Evolutionary conservation across 2,113 vertebrate species (phyloP), one percentile per base, ranked within the genome.

Genomic region (Hirundichthys speculiger): DNA sequence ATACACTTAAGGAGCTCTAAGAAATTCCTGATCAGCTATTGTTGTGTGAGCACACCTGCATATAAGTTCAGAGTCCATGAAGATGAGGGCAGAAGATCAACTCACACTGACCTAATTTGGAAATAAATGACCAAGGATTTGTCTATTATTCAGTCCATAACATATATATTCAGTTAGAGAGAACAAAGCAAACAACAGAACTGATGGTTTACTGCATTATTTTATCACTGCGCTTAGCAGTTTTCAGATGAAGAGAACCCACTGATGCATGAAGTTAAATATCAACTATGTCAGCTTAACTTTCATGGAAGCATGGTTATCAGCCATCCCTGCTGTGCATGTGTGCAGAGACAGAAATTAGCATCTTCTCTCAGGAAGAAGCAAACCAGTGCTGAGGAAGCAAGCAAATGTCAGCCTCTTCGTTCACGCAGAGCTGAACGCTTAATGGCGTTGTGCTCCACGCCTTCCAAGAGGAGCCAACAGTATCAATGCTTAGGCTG

Each of bases 371-470:
- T 24, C 24, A 34, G 20, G 57, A 67, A 56, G 38, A 48, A 58
- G 27, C 11, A 68, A 53, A 53, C 10, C 19, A 15, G 45, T 0
- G 49, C 68, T 42, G 64, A 77, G 42, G 67, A 75, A 22, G 66
- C 61, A 75, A 22, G 66, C 61, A 74, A 72, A 72, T 13, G 52
- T 24, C 9, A 1, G 60, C 58, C 69, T 61, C 48, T 77, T 0
- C 27, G 63, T 64, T 30, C 49, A 73, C 61, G 53, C 22, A 0
- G 21, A 71, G 63, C 54, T 41, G 42, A 73, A 70, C 59, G 43
- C 60, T 83, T 61, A 65, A 77, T 20, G 64, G 64, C 75, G 69
- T 79, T 68, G 61, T 74, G 50, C 54, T 72, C 14, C 5, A 46
- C 15, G 7, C 14, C 55, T 51, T 65, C 54, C 34, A 55, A 67